Percentiles rank a stretch among this genome's conserved stretches.
Evolutionary conservation across 2,888 invertebrate species (phyloP).

Genomic region (Penaeus monodon): DNA sequence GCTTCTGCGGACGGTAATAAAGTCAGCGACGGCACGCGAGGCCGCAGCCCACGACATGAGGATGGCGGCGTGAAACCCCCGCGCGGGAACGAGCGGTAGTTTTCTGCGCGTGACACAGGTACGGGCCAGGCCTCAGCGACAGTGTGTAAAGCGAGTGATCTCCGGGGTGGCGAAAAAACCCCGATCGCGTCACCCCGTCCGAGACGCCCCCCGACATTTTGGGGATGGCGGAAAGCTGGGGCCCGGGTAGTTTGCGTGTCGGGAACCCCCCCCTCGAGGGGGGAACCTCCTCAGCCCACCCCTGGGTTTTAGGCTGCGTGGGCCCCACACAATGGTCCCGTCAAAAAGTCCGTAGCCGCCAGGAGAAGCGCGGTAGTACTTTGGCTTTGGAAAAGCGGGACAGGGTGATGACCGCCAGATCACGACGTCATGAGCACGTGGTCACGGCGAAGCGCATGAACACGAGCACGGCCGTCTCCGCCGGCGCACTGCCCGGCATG

Average conservation of each 20-base stretch:
- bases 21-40: constrained; percentile 47
- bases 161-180: constrained; percentile 51
- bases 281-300: constrained; percentile 51
- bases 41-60: constrained; percentile 50
- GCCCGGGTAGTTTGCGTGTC: too few species aligned
- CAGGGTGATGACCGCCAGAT: constrained; percentile 47
- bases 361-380: constrained; percentile 60
- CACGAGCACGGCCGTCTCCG: constrained; percentile 45
- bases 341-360: constrained; percentile 51
- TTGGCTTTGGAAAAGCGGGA: constrained; percentile 57
- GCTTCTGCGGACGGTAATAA: constrained; percentile 48
- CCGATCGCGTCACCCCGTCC: constrained; percentile 55
- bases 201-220: constrained; percentile 57
- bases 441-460: constrained; percentile 43
- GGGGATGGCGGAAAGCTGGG: constrained; percentile 58
- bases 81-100: constrained; percentile 47
- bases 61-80: constrained; percentile 40
- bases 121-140: constrained; percentile 55
- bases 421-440: constrained; percentile 35
- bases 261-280: too few species aligned
- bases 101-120: constrained; percentile 53
- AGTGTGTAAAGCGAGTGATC: constrained; percentile 53
- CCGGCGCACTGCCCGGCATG: constrained; percentile 50
- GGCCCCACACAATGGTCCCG: constrained; percentile 54
- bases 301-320: constrained; percentile 59